Evolutionary conservation across 2,888 invertebrate species (phyloP).

Genomic region (Choristoneura rosaceana): DNA sequence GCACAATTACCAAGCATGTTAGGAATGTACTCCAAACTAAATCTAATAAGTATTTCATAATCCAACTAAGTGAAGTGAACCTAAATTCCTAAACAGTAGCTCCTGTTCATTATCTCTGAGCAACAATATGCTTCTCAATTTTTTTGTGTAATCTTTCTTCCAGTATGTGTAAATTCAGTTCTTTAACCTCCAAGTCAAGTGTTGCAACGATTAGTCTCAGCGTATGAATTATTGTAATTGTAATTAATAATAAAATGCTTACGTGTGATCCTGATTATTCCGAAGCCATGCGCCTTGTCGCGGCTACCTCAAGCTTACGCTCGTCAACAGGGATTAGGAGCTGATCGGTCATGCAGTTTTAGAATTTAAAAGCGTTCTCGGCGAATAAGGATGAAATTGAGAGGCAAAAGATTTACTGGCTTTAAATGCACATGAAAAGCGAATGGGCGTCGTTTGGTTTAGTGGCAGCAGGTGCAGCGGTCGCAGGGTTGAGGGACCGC

Average conservation of each 20-base stretch:
- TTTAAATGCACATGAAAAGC: conserved; percentile 72
- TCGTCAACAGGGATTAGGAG: conserved; percentile 38
- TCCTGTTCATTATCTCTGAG: conserved; percentile 12
- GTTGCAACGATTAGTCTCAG: conserved; percentile 39
- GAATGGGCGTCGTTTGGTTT: conserved; percentile 47
- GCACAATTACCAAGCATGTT: conserved; percentile 58
- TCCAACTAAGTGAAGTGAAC: background rate
- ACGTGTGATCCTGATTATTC: conserved; percentile 76
- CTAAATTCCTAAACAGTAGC: background rate
- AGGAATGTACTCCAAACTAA: background rate
- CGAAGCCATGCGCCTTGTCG: conserved; percentile 80
- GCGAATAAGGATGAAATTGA: conserved; percentile 38
- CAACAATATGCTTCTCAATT: conserved; percentile 2
- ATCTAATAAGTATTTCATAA: background rate
- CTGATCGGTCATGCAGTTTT: conserved; percentile 52
- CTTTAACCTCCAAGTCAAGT: conserved; percentile 35
- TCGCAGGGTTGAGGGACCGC: conserved; percentile 57
- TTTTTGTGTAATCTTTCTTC: background rate
- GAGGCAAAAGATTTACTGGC: conserved; percentile 55
- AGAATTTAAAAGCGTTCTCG: conserved; percentile 43
- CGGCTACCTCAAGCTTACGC: conserved; percentile 60
- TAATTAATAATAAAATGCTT: conserved; percentile 65
- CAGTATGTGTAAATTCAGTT: conserved; percentile 5
- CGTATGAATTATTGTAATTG: conserved; percentile 55
- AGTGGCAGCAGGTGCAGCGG: conserved; percentile 80